Evolutionary conservation across 1,140 invertebrate genomes (phyloP).

Genomic region (Doryteuthis pealeii): DNA sequence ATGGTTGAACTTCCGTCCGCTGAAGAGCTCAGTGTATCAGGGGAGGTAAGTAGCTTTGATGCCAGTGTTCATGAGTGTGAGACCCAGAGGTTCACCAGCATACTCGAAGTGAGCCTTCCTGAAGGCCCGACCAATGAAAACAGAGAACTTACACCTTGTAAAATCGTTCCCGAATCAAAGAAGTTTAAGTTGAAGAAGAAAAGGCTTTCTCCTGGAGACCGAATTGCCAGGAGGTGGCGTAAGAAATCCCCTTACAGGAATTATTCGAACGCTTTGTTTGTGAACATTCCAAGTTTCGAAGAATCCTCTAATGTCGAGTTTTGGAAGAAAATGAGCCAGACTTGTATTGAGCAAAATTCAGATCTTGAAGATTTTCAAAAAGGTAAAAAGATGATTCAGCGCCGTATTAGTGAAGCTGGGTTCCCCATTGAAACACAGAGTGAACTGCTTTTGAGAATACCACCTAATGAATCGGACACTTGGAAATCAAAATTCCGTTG

Average conservation of each 20-base stretch:
- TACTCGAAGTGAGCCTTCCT: neutral
- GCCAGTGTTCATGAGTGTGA: neutral
- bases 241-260: neutral
- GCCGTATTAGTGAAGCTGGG: neutral
- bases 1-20: neutral
- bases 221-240: neutral
- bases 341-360: neutral
- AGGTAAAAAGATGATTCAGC: neutral
- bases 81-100: neutral
- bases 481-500: neutral
- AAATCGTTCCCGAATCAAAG: neutral
- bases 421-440: conserved; percentile 5
- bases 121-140: neutral
- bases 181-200: neutral
- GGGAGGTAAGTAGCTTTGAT: neutral
- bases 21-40: neutral
- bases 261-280: neutral
- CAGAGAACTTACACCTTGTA: neutral
- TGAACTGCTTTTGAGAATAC: neutral
- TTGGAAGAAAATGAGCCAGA: neutral
- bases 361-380: neutral
- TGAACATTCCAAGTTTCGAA: neutral
- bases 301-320: neutral
- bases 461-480: neutral
- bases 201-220: neutral